Evolutionary conservation across 2,113 vertebrate genomes (phyloP), one percentile per base, ranked within the genome.

Genomic region (Pteronura brasiliensis): DNA sequence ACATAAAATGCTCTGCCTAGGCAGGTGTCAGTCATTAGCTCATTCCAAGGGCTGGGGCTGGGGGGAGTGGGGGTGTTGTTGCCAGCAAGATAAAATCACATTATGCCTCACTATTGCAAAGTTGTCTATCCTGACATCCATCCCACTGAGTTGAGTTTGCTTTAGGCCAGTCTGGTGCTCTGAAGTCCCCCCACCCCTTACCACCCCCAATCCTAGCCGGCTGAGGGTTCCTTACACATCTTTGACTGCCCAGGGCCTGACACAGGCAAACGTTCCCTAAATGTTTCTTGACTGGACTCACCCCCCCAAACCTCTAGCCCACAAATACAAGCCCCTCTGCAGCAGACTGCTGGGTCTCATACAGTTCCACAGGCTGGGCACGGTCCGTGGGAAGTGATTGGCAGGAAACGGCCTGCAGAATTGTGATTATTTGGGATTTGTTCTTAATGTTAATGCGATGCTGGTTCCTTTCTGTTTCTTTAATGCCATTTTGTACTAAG

Each of bases 401-500:
- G 82, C 29, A 27, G 93, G 67, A 96, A 82, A 44, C 7, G 1
- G 84, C 85, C 95, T 98, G 96, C 93, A 96, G 90, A 94, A 42
- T n/a, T 80, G 79, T 0, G 95, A 97, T 98, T 96, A 97, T 83
- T 87, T 65, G 31, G 95, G 69, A 95, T 97, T 95, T 97, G 86
- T 98, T 96, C 90, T 95, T 89, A 61, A 87, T 90, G 84, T 93
- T 80, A 95, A 98, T 92, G 90, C 1, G 44, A 87, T 71, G 92
- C 94, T 20, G n/a, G 77, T 82, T 96, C 76, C 81, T 93, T 96
- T 97, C 90, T 94, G 93, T 96, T 90, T 92, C 93, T 95, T 97
- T 96, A 96, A 97, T 95, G 93, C 85, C 31, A 86, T 97, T 97
- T 97, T 96, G 96, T 97, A 87, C 90, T 72, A 79, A 96, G 87